Evolutionary conservation across 1,140 invertebrate species (phyloP), one percentile per base, ranked within the genome.

Genomic region (Platyscapa corneri): DNA sequence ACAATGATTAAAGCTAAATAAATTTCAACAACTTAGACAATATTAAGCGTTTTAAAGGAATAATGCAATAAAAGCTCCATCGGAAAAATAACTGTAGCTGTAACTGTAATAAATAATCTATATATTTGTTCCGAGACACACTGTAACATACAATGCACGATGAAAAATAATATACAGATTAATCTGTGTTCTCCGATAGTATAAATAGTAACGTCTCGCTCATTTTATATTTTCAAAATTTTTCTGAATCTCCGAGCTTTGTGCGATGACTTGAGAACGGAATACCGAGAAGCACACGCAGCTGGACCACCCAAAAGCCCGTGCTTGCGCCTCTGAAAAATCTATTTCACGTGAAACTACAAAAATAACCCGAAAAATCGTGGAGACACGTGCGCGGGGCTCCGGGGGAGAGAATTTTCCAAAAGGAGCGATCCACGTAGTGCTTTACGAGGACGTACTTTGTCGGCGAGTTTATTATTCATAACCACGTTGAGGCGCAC

Each of bases 391-490:
- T 8, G 53, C 53, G 30, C 20, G 32, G 79, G 20, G 37, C 23
- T 42, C 18, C 30, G 10, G 27, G 30, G 27, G 5, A 5, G 42
- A 46, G 12, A 64, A 30, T 32, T 78, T 84, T 42, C 49, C 65
- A 56, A 76, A 72, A 70, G 42, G 60, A 49, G 53, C 65, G 39
- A 78, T 78, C 32, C 39, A 30, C 30, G 39, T 32, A 8, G 0
- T 32, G 77, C 18, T 82, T 74, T 23, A 23, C 74, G 74, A 30
- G 3, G 60, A n/a, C 20, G 0, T 78, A 87, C 86, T 87, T 87
- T 87, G 86, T 86, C 84, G 86, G 86, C 83, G 42, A 83, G 84
- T 87, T 86, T 87, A 86, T 87, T 86, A 83, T 86, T 87, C 75
- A 78, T 82, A 78, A 82, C 46, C 60, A 23, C 23, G 37, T 12